Conservation (phyloP, 2,888 invertebrate genomes). For the Ectemnius continuus region DNA sequence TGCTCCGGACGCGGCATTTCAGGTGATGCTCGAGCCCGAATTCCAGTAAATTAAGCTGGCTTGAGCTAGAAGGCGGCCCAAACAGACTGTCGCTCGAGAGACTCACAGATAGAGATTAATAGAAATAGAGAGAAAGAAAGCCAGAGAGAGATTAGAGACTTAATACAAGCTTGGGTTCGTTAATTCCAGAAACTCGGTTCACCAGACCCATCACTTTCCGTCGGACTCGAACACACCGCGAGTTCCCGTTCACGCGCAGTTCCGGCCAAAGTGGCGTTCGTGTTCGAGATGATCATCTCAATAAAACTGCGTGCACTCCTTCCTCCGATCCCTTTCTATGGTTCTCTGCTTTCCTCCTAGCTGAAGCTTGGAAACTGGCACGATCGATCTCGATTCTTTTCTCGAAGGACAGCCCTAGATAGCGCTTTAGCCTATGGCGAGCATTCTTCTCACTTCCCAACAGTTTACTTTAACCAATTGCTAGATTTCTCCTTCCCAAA, state of each 20-base stretch:
- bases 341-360: constrained; percentile 3
- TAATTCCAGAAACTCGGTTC: constrained; percentile 39
- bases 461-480: too few species aligned
- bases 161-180: constrained; percentile 10
- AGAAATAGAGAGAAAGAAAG: too few species aligned
- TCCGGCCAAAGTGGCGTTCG: too few species aligned
- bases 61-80: constrained; percentile 4
- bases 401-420: too few species aligned
- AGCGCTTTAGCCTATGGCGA: too few species aligned
- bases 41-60: constrained; percentile 19
- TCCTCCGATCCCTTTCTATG: background rate
- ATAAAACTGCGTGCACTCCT: constrained; percentile 22
- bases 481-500: too few species aligned
- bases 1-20: background rate
- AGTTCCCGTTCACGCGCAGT: constrained; percentile 3
- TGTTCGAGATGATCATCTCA: too few species aligned
- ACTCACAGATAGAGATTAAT: background rate
- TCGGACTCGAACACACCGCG: constrained; percentile 39
- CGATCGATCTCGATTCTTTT: too few species aligned
- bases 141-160: too few species aligned
- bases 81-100: constrained; percentile 14
- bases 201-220: constrained; percentile 35
- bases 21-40: background rate
- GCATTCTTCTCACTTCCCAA: too few species aligned
- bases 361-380: too few species aligned